A percentile compares a stretch with the other conserved stretches of the same genome.
phyloP scores from a whole-genome alignment of 2,888 invertebrate genomes.

The Germaria angustata region DNA sequence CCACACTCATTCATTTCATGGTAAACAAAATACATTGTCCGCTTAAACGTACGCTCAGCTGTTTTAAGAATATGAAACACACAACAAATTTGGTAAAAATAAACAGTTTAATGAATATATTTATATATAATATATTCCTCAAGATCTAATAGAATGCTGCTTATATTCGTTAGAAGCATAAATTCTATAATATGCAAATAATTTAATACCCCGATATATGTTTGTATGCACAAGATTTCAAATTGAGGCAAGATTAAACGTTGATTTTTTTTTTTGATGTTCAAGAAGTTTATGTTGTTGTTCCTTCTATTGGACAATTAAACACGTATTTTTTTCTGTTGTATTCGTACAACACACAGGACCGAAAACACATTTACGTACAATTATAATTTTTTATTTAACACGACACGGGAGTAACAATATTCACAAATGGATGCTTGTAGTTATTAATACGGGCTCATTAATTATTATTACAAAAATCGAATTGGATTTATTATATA shows the following conservation, averaged over 20 bases:
- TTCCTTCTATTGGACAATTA: background rate
- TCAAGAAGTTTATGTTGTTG: too few relatives aligned
- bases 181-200: background rate
- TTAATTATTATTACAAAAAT: background rate
- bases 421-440: background rate
- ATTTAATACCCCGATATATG: too few relatives aligned
- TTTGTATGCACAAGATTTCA: too few relatives aligned
- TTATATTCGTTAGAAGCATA: background rate
- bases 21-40: background rate
- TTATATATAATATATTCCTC: too few relatives aligned
- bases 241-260: too few relatives aligned
- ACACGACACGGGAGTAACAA: slow-evolving; percentile 21
- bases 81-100: slow-evolving; percentile 32
- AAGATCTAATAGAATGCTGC: background rate
- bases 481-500: slow-evolving; percentile 49
- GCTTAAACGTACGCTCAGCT: slow-evolving; percentile 24
- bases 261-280: too few relatives aligned
- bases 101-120: slow-evolving; percentile 22
- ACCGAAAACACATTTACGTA: background rate
- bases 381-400: background rate
- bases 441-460: background rate
- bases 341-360: background rate
- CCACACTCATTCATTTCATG: too few relatives aligned
- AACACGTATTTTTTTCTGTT: background rate
- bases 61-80: slow-evolving; percentile 33